Evolutionary conservation across 2,888 invertebrate species (phyloP), one percentile per base, ranked within the genome.

Genomic region (Lottia gigantea): DNA sequence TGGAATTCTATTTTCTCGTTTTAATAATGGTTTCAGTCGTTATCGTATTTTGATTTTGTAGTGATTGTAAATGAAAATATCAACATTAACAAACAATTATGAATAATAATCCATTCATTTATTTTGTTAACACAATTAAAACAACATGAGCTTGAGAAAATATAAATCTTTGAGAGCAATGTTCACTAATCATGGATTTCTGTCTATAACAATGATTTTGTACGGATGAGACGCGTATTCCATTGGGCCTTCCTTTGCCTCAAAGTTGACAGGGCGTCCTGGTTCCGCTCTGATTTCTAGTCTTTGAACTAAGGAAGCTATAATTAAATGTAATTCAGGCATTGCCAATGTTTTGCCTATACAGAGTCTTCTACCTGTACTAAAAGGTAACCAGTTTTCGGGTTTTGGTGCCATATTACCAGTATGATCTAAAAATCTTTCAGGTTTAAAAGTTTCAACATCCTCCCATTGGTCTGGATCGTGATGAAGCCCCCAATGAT

Each of bases 341-440:
- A 80, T 83, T 14, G 83, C 83, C 23, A 84, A 72, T 1, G 73
- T 66, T 71, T 84, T 82, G 23, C 84, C 85, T 0, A 83, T 74
- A 78, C 85, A 85, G 15, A 79, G 79, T 19, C 85, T 72, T 15
- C 80, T 74, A 2, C 84, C 85, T 0, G 81, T 79, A 16, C 81
- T 80, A 71, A 85, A 85, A 0, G 85, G 85, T 26, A 83, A 74
- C 80, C 80, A 84, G 63, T 76, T 79, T 12, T 76, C 74, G 7
- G 79, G 81, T 73, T 78, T 81, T 0, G 81, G 74, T 11, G 70
- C 77, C 66, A 83, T 67, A 25, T 79, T 79, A 8, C 83, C 83
- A 47, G 78, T 68, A 16, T 75, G 76, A 31, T 80, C 79, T 3
- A 85, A 71, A 71, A 76, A 85, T 31, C 83, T 70, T 19, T 83